phyloP scores from a whole-genome alignment of 2,113 vertebrate genomes.

The Ciconia boyciana region DNA sequence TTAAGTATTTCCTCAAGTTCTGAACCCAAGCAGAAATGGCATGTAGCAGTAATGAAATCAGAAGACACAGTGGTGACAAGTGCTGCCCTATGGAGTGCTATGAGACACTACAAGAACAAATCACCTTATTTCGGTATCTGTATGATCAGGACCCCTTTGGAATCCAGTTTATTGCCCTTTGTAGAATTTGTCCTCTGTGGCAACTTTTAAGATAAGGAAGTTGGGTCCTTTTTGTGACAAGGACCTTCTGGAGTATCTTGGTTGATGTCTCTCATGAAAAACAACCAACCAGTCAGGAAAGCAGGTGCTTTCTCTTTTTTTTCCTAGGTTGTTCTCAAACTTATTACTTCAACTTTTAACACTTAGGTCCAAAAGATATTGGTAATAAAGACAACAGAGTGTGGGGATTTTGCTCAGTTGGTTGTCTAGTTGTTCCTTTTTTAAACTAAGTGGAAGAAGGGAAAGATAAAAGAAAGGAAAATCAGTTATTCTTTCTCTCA shows the following conservation, averaged over 20 bases:
- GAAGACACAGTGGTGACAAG: neutral
- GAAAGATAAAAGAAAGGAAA: conserved; percentile 3
- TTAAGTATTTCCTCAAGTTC: neutral
- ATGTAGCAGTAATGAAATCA: neutral
- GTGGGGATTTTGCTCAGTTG: neutral
- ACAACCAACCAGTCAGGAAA: neutral
- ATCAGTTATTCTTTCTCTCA: neutral
- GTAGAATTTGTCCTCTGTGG: neutral
- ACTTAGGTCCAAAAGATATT: neutral
- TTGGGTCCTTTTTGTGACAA: neutral
- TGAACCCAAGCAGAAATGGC: neutral
- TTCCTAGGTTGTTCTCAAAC: neutral
- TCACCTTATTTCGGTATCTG: neutral
- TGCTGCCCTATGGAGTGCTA: neutral
- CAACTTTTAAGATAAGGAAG: neutral
- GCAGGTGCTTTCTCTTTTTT: neutral
- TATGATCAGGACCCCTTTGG: neutral
- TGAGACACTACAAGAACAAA: neutral
- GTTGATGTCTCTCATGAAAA: neutral
- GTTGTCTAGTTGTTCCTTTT: neutral
- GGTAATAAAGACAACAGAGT: neutral
- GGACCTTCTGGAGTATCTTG: neutral
- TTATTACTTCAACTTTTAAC: neutral
- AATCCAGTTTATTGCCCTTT: neutral
- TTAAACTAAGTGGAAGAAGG: neutral